Percentiles rank a stretch among this genome's conserved stretches.
Evolutionary conservation across 2,797 vertebrate genomes (phyloP).

Genomic region (Leptatherina wallacei): DNA sequence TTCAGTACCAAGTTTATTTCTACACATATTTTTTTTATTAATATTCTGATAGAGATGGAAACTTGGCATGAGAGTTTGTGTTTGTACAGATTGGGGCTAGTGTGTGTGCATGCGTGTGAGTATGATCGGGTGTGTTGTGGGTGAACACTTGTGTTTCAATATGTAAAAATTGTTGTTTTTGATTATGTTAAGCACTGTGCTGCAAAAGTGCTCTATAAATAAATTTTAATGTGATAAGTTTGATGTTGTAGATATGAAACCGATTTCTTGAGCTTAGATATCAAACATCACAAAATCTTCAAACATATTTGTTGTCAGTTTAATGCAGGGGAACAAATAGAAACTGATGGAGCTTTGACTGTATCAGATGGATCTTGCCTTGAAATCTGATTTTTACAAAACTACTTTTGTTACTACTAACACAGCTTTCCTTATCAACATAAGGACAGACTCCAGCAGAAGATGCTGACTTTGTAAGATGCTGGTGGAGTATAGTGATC

Average conservation of each 20-base stretch:
- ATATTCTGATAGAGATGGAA: background rate
- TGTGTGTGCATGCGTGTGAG: background rate
- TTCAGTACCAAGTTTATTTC: background rate
- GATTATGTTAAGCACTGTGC: background rate
- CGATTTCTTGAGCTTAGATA: background rate
- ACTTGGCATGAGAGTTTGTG: background rate
- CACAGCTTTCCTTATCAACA: background rate
- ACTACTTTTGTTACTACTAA: background rate
- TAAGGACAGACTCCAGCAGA: background rate
- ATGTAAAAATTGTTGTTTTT: background rate
- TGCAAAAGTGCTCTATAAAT: background rate
- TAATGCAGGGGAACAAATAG: background rate
- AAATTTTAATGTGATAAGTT: background rate
- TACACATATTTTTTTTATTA: background rate
- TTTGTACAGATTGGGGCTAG: background rate
- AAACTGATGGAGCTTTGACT: background rate
- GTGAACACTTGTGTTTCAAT: too few relatives aligned
- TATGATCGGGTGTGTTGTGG: background rate
- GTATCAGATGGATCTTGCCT: background rate
- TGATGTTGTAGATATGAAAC: background rate
- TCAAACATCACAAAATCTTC: background rate
- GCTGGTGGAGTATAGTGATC: background rate
- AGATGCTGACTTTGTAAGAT: slow-evolving; percentile 33
- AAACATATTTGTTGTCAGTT: background rate
- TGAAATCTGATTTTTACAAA: background rate